Percentiles rank a stretch among this genome's conserved stretches.
Evolutionary conservation across 2,113 vertebrate species (phyloP).

Genomic region (Limanda limanda): DNA sequence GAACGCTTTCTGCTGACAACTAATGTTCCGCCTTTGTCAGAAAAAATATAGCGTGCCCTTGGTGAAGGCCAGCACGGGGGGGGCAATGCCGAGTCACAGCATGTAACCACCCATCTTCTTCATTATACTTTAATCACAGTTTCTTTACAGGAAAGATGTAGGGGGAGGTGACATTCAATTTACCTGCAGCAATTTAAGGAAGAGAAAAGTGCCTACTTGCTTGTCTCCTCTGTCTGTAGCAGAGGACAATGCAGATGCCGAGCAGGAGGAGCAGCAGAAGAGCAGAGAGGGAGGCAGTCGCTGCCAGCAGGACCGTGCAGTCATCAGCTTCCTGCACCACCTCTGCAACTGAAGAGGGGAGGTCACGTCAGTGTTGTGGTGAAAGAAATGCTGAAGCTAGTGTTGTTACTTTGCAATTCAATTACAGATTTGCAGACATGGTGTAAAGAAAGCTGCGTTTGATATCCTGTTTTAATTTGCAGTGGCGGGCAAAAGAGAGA

Average conservation of each 20-base stretch:
- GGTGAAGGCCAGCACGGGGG: slow-evolving; percentile 56
- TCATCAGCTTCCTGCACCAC: slow-evolving; percentile 52
- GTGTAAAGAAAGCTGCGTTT: slow-evolving; percentile 26
- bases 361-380: slow-evolving; percentile 35
- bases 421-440: slow-evolving; percentile 25
- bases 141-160: slow-evolving; percentile 27
- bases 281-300: slow-evolving; percentile 49
- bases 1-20: slow-evolving; percentile 64
- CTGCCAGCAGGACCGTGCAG: slow-evolving; percentile 56
- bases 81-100: slow-evolving; percentile 31
- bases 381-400: slow-evolving; percentile 23
- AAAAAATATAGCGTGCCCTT: slow-evolving; percentile 66
- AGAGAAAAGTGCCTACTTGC: slow-evolving; percentile 71
- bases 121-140: slow-evolving; percentile 57
- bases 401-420: slow-evolving; percentile 28
- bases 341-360: slow-evolving; percentile 66
- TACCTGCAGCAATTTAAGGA: slow-evolving; percentile 39
- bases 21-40: slow-evolving; percentile 67
- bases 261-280: slow-evolving; percentile 71
- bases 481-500: neutral
- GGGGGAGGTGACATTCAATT: slow-evolving; percentile 18
- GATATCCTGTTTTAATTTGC: slow-evolving; percentile 28
- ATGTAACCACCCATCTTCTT: slow-evolving; percentile 59
- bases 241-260: slow-evolving; percentile 67
- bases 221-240: slow-evolving; percentile 62